Percentiles rank a stretch among this genome's conserved stretches.
phyloP scores from a whole-genome alignment of 1,140 invertebrate species.

The Lutraria rhynchaena region DNA sequence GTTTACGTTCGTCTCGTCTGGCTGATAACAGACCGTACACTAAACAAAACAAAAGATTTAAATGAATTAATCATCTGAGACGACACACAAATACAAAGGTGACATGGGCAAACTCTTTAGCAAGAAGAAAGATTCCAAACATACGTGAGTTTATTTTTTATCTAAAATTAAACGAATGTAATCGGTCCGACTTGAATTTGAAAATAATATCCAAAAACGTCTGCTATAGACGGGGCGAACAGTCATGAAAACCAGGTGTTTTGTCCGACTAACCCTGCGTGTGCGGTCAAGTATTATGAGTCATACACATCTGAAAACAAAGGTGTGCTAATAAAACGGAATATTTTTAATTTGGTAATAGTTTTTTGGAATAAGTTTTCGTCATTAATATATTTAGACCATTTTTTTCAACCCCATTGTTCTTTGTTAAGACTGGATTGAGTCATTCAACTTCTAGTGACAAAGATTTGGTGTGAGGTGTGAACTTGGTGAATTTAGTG shows the following conservation, averaged over 20 bases:
- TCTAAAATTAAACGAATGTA: background rate
- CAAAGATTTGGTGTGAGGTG: too few species aligned
- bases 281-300: background rate
- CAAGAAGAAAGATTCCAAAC: slow-evolving; percentile 30
- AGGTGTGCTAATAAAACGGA: background rate
- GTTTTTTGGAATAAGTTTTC: background rate
- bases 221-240: too few species aligned
- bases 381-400: background rate
- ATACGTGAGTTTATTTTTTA: slow-evolving; percentile 10
- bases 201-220: too few species aligned
- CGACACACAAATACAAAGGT: background rate
- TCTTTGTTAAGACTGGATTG: too few species aligned
- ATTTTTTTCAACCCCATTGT: background rate
- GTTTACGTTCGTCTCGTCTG: background rate
- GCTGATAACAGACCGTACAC: too few species aligned
- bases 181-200: too few species aligned
- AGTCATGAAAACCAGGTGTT: too few species aligned
- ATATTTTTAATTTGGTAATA: background rate
- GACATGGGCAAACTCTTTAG: slow-evolving; percentile 73
- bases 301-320: background rate
- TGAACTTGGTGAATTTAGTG: too few species aligned
- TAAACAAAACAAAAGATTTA: background rate
- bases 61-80: slow-evolving; percentile 6
- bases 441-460: too few species aligned
- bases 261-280: background rate